These are phyloP conservation scores for Campopleginae sp. DNA, from an alignment of 2,888 invertebrate genomes.

Conservation along the genomic window DNA sequence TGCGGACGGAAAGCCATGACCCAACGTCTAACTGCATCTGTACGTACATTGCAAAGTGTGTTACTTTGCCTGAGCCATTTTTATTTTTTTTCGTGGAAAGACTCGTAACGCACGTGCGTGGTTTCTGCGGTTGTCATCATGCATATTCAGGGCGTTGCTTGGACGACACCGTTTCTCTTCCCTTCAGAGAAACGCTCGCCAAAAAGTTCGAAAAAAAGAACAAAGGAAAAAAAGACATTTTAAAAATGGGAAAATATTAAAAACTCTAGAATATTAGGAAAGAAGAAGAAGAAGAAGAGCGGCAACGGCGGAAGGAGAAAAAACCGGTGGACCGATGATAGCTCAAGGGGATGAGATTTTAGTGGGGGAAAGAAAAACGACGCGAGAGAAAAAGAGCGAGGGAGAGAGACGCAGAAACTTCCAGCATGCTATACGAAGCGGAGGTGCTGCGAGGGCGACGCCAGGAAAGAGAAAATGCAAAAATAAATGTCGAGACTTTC, in stretches of 20 bases:
- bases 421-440: slow-evolving; percentile 22
- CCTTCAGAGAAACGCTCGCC: slow-evolving; percentile 53
- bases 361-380: slow-evolving; percentile 5
- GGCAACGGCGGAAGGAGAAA: slow-evolving; percentile 27
- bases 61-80: slow-evolving; percentile 38
- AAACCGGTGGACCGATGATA: slow-evolving; percentile 20
- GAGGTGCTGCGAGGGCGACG: slow-evolving; percentile 11
- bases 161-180: slow-evolving; percentile 58
- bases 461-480: slow-evolving; percentile 56
- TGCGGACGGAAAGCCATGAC: neutral
- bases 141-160: slow-evolving; percentile 67
- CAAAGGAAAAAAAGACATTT: neutral
- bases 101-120: slow-evolving; percentile 50
- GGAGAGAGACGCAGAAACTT: slow-evolving; percentile 29
- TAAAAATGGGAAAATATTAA: slow-evolving; percentile 40
- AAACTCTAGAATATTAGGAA: slow-evolving; percentile 25
- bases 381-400: neutral
- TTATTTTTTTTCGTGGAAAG: slow-evolving; percentile 20
- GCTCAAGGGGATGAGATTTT: slow-evolving; percentile 57
- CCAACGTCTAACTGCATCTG: slow-evolving; percentile 4
- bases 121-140: slow-evolving; percentile 67
- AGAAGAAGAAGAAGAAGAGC: slow-evolving; percentile 26
- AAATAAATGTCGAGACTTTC: slow-evolving; percentile 63
- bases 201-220: slow-evolving; percentile 38
- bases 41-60: slow-evolving; percentile 17